A percentile compares a stretch with the other conserved stretches of the same genome.
Evolutionary conservation across 2,797 vertebrate genomes (phyloP).

Genomic region (Sternotherus odoratus): DNA sequence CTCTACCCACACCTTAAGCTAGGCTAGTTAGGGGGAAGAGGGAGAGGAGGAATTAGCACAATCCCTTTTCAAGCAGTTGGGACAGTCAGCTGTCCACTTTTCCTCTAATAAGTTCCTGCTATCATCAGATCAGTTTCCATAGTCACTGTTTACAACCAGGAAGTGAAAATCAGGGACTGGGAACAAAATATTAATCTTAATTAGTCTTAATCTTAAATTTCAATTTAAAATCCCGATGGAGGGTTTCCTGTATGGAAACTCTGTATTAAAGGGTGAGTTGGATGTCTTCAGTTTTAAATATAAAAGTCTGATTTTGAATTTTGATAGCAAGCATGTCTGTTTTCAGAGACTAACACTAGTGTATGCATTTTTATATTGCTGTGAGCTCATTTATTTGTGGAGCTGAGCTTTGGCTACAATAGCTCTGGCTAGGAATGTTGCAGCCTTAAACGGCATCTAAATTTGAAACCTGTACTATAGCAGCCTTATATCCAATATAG

Average conservation of each 20-base stretch:
- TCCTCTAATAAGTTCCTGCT: constrained; percentile 8
- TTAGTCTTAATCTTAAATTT: background rate
- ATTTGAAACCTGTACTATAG: constrained; percentile 68
- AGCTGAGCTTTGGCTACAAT: constrained; percentile 63
- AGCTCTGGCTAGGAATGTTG: constrained; percentile 63
- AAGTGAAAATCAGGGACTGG: background rate
- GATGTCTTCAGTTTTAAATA: background rate
- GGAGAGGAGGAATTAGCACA: background rate
- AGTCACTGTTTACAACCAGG: background rate
- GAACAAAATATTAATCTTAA: background rate
- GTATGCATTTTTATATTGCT: background rate
- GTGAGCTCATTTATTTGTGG: constrained; percentile 66
- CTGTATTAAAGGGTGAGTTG: background rate
- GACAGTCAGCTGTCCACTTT: background rate
- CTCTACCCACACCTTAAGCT: background rate
- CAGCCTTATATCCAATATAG: constrained; percentile 61
- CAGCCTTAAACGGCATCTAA: constrained; percentile 74
- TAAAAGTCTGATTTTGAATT: background rate
- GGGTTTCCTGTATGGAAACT: background rate
- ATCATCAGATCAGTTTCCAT: background rate
- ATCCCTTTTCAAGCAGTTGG: background rate
- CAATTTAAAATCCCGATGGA: background rate
- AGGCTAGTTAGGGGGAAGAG: background rate
- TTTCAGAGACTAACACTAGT: constrained; percentile 8
- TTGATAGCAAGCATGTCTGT: background rate